Evolutionary conservation across 37 sponge, comb jelly and placozoan species (phyloP).

Genomic region (Axinella damicornis): DNA sequence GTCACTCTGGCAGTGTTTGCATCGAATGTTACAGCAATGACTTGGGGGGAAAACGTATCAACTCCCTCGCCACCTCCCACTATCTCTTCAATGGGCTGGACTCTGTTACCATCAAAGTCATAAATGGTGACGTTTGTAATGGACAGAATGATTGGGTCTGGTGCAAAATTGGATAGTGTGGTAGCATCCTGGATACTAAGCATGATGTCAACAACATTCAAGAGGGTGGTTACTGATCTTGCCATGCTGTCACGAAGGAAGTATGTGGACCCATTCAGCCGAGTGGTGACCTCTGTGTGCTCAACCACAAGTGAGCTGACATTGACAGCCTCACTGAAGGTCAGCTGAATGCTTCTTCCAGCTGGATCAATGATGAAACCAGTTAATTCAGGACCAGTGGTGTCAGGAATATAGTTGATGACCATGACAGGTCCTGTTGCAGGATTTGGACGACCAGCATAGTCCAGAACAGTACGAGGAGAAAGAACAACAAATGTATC

Average conservation of each 20-base stretch:
- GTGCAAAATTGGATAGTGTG: conserved; percentile 18
- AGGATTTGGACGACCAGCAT: conserved; percentile 1
- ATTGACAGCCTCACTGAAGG: conserved; percentile 85
- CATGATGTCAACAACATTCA: conserved; percentile 37
- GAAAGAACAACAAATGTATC: conserved; percentile 55
- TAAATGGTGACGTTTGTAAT: conserved; percentile 47
- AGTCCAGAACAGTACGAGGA: conserved; percentile 61
- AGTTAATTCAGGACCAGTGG: conserved; percentile 61
- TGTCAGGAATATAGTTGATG: conserved; percentile 64
- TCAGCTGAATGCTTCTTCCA: conserved; percentile 40
- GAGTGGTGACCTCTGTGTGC: conserved; percentile 31
- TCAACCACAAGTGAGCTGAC: conserved; percentile 47
- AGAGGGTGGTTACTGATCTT: neutral
- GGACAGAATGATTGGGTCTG: conserved; percentile 39
- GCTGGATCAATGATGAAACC: conserved; percentile 53
- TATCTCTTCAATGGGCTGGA: conserved; percentile 11
- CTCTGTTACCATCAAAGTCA: conserved; percentile 58
- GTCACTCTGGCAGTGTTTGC: conserved; percentile 60
- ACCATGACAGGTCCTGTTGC: neutral
- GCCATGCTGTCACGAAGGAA: conserved; percentile 3
- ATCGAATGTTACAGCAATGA: conserved; percentile 46
- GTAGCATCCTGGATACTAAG: conserved; percentile 25
- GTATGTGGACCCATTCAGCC: conserved; percentile 32
- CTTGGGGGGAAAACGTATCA: conserved; percentile 46
- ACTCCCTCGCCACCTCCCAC: conserved; percentile 37